These are phyloP conservation scores for Anolis carolinensis DNA, from an alignment of 2,113 vertebrate genomes.

Conservation along the genomic window DNA sequence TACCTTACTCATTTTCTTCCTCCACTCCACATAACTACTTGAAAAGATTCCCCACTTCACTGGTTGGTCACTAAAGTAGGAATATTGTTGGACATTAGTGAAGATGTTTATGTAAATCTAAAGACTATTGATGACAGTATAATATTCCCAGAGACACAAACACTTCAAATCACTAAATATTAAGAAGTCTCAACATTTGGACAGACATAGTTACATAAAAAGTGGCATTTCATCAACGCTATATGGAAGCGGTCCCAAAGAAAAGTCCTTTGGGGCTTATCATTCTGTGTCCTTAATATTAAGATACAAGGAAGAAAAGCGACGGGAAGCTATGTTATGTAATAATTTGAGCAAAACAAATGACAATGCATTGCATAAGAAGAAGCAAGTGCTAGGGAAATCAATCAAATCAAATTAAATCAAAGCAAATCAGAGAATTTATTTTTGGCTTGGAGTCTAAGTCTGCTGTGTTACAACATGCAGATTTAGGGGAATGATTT, in stretches of 20 bases:
- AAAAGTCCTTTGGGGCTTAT: constrained; percentile 41
- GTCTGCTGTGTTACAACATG: neutral
- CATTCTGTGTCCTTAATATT: constrained; percentile 58
- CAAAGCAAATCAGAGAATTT: neutral
- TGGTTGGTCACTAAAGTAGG: too few species aligned
- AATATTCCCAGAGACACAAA: neutral
- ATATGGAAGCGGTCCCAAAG: neutral
- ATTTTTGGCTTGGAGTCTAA: neutral
- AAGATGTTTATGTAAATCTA: neutral
- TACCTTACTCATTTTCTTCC: too few species aligned
- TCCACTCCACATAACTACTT: neutral
- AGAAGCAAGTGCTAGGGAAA: neutral
- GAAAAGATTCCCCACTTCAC: too few species aligned
- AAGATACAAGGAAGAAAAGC: constrained; percentile 57
- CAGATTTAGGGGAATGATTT: neutral
- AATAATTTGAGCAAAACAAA: neutral
- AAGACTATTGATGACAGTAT: neutral
- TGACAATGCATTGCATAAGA: neutral
- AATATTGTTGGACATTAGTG: neutral
- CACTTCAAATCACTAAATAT: neutral
- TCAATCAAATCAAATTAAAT: neutral
- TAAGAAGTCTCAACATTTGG: neutral
- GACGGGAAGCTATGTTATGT: neutral
- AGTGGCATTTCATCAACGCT: neutral
- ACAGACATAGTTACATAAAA: neutral